Evolutionary conservation across 2,888 invertebrate species (phyloP).

Genomic region (Lasioglossum villosulum): DNA sequence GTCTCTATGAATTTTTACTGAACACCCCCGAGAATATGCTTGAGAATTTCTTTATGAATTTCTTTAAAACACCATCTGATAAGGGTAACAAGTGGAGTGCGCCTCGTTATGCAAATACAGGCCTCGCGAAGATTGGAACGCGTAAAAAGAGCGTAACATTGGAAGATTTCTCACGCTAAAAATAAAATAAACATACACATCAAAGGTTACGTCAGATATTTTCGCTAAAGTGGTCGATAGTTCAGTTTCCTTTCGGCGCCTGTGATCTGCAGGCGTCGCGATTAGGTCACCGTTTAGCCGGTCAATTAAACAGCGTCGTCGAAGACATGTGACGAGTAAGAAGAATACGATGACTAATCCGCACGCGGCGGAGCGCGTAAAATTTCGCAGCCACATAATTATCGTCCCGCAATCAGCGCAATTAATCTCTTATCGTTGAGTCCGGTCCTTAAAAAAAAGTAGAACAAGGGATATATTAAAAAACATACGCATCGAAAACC

Average conservation of each 20-base stretch:
- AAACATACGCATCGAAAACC: too few species aligned
- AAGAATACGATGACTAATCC: slow-evolving; percentile 22
- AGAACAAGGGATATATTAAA: not conserved
- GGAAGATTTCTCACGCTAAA: not conserved
- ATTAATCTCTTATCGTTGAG: slow-evolving; percentile 28
- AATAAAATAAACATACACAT: not conserved
- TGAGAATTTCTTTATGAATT: not conserved
- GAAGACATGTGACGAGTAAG: slow-evolving; percentile 9
- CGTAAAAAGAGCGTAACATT: not conserved
- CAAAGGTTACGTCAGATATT: not conserved
- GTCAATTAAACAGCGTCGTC: slow-evolving; percentile 5
- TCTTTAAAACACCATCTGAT: not conserved
- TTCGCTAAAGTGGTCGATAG: not conserved
- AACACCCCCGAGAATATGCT: not conserved
- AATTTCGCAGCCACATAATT: slow-evolving; percentile 31
- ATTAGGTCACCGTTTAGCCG: not conserved
- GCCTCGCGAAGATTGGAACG: not conserved
- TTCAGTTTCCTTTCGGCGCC: not conserved
- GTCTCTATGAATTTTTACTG: not conserved
- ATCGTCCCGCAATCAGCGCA: slow-evolving; percentile 35
- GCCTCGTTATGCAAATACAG: not conserved
- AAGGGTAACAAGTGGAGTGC: not conserved
- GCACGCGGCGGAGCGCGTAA: slow-evolving; percentile 12
- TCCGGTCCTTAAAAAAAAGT: not conserved
- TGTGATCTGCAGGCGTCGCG: not conserved